Evolutionary conservation across 2,888 invertebrate species (phyloP).

Genomic region (Lydus trimaculatus): DNA sequence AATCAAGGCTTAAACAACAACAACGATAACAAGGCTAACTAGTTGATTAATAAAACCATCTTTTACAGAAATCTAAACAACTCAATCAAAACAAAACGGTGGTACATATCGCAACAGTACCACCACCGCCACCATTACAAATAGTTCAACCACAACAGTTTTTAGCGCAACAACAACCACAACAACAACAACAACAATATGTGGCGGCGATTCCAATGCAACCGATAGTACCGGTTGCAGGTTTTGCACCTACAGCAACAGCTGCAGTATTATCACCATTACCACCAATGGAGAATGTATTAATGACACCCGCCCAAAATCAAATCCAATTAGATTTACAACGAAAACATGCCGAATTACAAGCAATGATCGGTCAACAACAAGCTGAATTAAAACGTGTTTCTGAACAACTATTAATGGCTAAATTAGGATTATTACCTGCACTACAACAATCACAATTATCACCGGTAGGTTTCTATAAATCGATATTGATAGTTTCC

Average conservation of each 20-base stretch:
- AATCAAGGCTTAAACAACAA: too few relatives aligned
- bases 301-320: slow-evolving; percentile 66
- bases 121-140: slow-evolving; percentile 24
- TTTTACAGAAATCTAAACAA: slow-evolving; percentile 51
- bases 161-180: slow-evolving; percentile 52
- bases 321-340: slow-evolving; percentile 77
- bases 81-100: slow-evolving; percentile 41
- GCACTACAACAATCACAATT: slow-evolving; percentile 42
- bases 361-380: slow-evolving; percentile 83
- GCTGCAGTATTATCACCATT: slow-evolving; percentile 59
- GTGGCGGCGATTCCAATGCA: slow-evolving; percentile 67
- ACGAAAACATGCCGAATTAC: slow-evolving; percentile 84
- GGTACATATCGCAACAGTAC: slow-evolving; percentile 24
- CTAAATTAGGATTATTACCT: slow-evolving; percentile 75
- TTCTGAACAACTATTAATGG: slow-evolving; percentile 85
- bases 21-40: not conserved
- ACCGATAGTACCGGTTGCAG: slow-evolving; percentile 64
- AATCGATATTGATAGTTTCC: not conserved
- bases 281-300: slow-evolving; percentile 58
- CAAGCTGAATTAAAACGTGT: slow-evolving; percentile 86
- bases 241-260: slow-evolving; percentile 60
- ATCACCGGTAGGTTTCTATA: slow-evolving; percentile 20
- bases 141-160: slow-evolving; percentile 50
- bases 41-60: not conserved
- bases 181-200: slow-evolving; percentile 57